Evolutionary conservation across 2,113 vertebrate species (phyloP).

Genomic region (Dasypus novemcinctus): DNA sequence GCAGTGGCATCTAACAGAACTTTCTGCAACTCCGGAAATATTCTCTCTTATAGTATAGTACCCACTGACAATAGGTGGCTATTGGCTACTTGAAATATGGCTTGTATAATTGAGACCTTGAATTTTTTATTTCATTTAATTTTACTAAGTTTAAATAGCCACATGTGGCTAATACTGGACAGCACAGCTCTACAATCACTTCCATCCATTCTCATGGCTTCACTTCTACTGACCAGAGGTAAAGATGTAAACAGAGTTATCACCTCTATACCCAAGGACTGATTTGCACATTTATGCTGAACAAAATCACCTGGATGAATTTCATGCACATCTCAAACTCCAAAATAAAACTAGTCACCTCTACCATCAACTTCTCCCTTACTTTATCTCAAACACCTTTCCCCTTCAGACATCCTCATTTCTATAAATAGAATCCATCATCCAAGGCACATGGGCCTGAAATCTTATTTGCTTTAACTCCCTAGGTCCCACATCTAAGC

Average conservation of each 20-base stretch:
- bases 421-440: background rate
- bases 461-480: background rate
- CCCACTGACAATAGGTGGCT: background rate
- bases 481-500: background rate
- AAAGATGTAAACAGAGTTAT: background rate
- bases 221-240: too few species aligned
- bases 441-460: background rate
- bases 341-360: conserved; percentile 22
- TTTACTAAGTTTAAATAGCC: background rate
- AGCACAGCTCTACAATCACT: background rate
- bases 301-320: background rate
- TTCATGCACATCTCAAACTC: background rate
- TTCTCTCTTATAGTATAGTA: background rate
- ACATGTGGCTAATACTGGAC: background rate
- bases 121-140: background rate
- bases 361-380: background rate
- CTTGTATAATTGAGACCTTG: background rate
- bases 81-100: background rate
- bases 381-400: background rate
- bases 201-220: background rate
- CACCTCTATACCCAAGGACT: background rate
- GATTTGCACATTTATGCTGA: background rate
- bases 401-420: background rate
- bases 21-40: background rate
- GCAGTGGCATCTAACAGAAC: background rate